These are phyloP conservation scores for Cladorhizidae sp. DNA, from an alignment of 37 sponge, comb jelly and placozoan genomes.

Conservation along the genomic window DNA sequence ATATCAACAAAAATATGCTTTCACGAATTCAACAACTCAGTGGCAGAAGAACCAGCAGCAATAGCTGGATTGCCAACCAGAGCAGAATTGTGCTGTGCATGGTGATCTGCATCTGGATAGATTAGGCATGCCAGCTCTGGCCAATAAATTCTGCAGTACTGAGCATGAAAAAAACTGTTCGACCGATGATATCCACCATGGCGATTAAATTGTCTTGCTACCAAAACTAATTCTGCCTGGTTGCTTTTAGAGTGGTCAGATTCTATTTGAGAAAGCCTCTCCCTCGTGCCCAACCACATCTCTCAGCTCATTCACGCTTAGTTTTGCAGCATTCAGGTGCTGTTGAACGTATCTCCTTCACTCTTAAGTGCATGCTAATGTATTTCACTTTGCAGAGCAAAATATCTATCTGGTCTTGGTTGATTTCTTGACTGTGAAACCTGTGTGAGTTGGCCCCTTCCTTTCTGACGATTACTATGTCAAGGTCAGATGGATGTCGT, in stretches of 20 bases:
- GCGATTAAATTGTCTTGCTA: slow-evolving; percentile 10
- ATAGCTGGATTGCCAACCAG: slow-evolving; percentile 62
- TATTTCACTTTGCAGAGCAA: not conserved
- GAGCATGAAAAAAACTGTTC: slow-evolving; percentile 54
- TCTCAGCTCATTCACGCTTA: slow-evolving; percentile 38
- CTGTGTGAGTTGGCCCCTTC: too few species aligned
- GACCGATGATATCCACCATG: slow-evolving; percentile 55
- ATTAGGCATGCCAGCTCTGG: slow-evolving; percentile 50
- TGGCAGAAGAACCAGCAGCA: slow-evolving; percentile 70
- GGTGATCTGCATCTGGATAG: slow-evolving; percentile 6
- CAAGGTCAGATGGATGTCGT: too few species aligned
- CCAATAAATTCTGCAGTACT: slow-evolving; percentile 71
- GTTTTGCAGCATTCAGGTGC: slow-evolving; percentile 34
- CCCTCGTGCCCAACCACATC: slow-evolving; percentile 49
- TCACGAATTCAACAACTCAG: too few species aligned
- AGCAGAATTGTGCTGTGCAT: slow-evolving; percentile 24
- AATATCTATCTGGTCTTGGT: too few species aligned
- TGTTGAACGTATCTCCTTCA: slow-evolving; percentile 37
- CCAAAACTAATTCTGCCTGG: not conserved
- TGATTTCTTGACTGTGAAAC: too few species aligned
- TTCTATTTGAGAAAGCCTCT: slow-evolving; percentile 29
- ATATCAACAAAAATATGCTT: slow-evolving; percentile 36
- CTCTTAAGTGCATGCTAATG: not conserved
- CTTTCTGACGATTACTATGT: too few species aligned
- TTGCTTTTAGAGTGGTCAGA: too few species aligned